These are phyloP conservation scores for Lapara coniferarum DNA, from an alignment of 2,888 invertebrate genomes.

Conservation along the genomic window DNA sequence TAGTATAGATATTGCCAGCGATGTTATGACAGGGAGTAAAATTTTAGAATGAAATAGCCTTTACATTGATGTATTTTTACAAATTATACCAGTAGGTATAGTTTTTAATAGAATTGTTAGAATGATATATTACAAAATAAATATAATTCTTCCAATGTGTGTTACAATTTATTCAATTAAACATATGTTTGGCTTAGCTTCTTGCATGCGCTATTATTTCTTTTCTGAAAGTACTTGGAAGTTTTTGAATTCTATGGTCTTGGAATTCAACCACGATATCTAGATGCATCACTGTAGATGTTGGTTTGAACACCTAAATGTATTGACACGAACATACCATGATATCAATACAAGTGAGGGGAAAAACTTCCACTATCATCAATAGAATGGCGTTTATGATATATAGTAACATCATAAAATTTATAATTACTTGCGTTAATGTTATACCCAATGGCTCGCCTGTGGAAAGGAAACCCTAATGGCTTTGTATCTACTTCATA, in stretches of 20 bases:
- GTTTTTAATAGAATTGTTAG: too few species aligned
- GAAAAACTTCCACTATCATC: constrained; percentile 58
- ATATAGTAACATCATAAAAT: constrained; percentile 67
- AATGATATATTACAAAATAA: too few species aligned
- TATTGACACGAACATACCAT: constrained; percentile 53
- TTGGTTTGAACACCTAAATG: neutral
- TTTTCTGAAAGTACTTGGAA: too few species aligned
- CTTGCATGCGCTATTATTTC: too few species aligned
- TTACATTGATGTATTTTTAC: too few species aligned
- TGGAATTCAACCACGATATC: neutral
- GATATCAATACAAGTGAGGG: constrained; percentile 55
- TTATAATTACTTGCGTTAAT: constrained; percentile 58
- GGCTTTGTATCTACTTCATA: constrained; percentile 60
- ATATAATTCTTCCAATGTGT: too few species aligned
- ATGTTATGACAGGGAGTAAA: too few species aligned
- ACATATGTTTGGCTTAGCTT: too few species aligned
- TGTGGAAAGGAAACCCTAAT: constrained; percentile 75
- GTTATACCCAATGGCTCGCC: constrained; percentile 50
- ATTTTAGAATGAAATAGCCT: too few species aligned
- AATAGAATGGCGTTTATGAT: constrained; percentile 54
- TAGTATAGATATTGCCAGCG: neutral
- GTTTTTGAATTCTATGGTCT: too few species aligned
- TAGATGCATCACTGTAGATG: neutral
- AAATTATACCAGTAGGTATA: too few species aligned
- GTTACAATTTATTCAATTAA: too few species aligned